A percentile compares a stretch with the other conserved stretches of the same genome.
These are phyloP conservation scores for Engystomops pustulosus DNA, from an alignment of 2,113 vertebrate species.

Conservation along the genomic window DNA sequence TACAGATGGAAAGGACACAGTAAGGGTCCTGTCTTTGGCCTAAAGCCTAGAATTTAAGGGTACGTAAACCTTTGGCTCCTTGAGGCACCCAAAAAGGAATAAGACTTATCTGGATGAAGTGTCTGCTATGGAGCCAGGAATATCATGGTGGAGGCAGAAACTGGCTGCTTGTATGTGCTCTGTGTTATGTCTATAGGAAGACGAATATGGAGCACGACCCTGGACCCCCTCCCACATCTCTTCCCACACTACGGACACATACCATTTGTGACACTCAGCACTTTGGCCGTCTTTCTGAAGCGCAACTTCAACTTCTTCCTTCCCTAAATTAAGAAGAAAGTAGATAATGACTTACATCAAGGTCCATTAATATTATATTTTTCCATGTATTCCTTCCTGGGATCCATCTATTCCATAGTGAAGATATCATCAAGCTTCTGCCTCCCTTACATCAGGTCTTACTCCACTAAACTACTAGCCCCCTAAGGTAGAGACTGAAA, in stretches of 20 bases:
- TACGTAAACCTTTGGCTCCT: accelerated
- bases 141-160: no score
- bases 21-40: not conserved
- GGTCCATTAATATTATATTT: not conserved
- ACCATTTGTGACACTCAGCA: slow-evolving; percentile 90
- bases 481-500: no score
- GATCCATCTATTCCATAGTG: not conserved
- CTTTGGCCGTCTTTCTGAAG: slow-evolving; percentile 78
- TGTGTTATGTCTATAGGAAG: not conserved
- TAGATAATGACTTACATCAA: not conserved
- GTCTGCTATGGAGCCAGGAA: not conserved
- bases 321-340: slow-evolving; percentile 74
- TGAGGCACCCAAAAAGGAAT: not conserved
- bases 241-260: slow-evolving; percentile 57
- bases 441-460: no score
- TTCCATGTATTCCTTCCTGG: not conserved
- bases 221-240: not conserved
- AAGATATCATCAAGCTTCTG: not conserved
- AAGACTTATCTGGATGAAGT: not conserved
- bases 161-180: not conserved
- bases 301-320: slow-evolving; percentile 79
- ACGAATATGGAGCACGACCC: not conserved
- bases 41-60: slow-evolving; percentile 10
- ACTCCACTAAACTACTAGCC: no score
- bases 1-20: not conserved